Evolutionary conservation across 2,888 invertebrate species (phyloP).

Genomic region (Elysia crispata): DNA sequence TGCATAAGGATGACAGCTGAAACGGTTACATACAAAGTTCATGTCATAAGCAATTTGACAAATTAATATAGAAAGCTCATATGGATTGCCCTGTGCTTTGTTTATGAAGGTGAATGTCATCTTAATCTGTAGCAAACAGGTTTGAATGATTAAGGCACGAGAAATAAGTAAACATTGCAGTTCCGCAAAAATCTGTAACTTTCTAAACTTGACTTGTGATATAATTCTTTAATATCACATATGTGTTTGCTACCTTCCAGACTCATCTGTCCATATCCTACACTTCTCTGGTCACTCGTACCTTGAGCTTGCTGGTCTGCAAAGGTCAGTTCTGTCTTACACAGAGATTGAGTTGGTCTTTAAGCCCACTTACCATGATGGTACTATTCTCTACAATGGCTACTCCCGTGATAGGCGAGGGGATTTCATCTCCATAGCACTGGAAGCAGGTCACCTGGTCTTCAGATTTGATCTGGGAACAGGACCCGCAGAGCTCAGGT

Average conservation of each 20-base stretch:
- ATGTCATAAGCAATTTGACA: too few relatives aligned
- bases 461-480: constrained; percentile 94
- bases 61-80: too few relatives aligned
- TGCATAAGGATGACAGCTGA: too few relatives aligned
- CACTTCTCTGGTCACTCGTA: constrained; percentile 96
- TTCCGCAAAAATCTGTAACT: too few relatives aligned
- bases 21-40: too few relatives aligned
- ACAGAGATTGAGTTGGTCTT: constrained; percentile 91
- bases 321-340: constrained; percentile 91
- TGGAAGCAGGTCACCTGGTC: constrained; percentile 88
- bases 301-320: constrained; percentile 90
- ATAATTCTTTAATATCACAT: too few relatives aligned
- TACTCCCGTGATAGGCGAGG: constrained; percentile 91
- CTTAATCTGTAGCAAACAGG: too few relatives aligned
- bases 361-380: constrained; percentile 86
- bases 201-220: too few relatives aligned
- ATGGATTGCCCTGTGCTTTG: too few relatives aligned
- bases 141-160: too few relatives aligned
- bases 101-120: too few relatives aligned
- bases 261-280: constrained; percentile 82
- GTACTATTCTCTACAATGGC: constrained; percentile 93
- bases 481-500: constrained; percentile 91
- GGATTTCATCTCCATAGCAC: constrained; percentile 90
- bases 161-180: too few relatives aligned
- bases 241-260: constrained; percentile 55